phyloP scores from a whole-genome alignment of 2,888 invertebrate genomes.

The Cheiracanthium punctorium region DNA sequence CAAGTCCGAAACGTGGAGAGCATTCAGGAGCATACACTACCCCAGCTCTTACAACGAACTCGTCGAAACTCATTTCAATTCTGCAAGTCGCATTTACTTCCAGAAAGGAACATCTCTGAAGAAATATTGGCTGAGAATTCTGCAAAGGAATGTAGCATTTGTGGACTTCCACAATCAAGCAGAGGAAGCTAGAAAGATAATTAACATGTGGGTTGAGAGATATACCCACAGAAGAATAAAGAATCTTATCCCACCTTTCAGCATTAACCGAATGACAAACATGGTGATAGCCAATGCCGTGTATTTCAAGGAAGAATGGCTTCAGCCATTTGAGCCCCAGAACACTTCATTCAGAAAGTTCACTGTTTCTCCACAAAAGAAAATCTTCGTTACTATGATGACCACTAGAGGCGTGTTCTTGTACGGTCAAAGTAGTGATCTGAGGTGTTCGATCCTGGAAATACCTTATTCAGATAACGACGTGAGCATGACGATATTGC shows the following conservation, averaged over 20 bases:
- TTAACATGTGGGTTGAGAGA: slow-evolving; percentile 88
- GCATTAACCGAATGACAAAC: slow-evolving; percentile 73
- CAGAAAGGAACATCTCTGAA: slow-evolving; percentile 76
- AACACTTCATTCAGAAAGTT: slow-evolving; percentile 54
- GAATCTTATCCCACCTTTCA: slow-evolving; percentile 81
- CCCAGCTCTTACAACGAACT: slow-evolving; percentile 74
- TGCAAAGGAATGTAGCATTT: slow-evolving; percentile 81
- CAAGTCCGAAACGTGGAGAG: slow-evolving; percentile 40
- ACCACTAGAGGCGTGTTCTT: slow-evolving; percentile 60
- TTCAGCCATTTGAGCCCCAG: slow-evolving; percentile 70
- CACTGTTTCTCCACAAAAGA: slow-evolving; percentile 19
- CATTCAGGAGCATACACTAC: slow-evolving; percentile 45
- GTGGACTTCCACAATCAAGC: slow-evolving; percentile 80
- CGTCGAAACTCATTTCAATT: slow-evolving; percentile 80
- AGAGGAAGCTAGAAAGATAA: slow-evolving; percentile 78
- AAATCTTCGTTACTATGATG: slow-evolving; percentile 69
- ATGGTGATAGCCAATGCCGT: slow-evolving; percentile 72
- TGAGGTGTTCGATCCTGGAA: slow-evolving; percentile 70
- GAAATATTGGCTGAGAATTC: slow-evolving; percentile 79
- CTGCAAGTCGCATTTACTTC: slow-evolving; percentile 85
- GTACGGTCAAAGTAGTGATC: slow-evolving; percentile 68
- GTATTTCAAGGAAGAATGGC: slow-evolving; percentile 72
- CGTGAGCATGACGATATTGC: slow-evolving; percentile 70
- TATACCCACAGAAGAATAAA: slow-evolving; percentile 89
- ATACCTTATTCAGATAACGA: slow-evolving; percentile 71